phyloP scores from a whole-genome alignment of 1,140 invertebrate genomes.

The Drosophila sucinea region DNA sequence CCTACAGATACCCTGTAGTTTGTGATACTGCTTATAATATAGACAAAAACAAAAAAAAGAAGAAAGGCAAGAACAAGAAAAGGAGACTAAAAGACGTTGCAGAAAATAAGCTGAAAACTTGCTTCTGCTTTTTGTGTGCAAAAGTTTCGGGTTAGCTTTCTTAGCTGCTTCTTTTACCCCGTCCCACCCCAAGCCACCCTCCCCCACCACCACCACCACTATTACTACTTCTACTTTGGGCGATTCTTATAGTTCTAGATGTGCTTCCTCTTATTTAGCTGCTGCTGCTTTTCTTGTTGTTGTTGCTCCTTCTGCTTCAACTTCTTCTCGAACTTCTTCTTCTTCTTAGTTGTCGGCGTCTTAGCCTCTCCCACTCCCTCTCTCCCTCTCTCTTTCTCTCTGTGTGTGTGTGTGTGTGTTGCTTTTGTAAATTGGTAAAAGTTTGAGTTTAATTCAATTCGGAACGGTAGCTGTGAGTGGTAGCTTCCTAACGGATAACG shows the following conservation, averaged over 20 bases:
- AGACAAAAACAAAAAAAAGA: conserved; percentile 40
- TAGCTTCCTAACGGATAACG: conserved; percentile 78
- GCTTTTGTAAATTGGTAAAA: conserved; percentile 82
- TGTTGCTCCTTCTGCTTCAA: conserved; percentile 15
- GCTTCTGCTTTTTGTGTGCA: conserved; percentile 61
- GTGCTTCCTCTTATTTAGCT: background rate
- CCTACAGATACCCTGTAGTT: background rate
- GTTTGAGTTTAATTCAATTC: conserved; percentile 83
- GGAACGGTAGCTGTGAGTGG: conserved; percentile 81
- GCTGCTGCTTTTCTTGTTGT: background rate
- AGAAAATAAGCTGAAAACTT: conserved; percentile 79
- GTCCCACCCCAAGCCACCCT: too few species aligned
- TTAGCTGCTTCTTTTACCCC: conserved; percentile 54
- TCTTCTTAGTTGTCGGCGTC: background rate
- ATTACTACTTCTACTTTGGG: conserved; percentile 1
- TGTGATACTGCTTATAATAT: conserved; percentile 13
- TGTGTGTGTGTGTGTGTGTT: conserved; percentile 57
- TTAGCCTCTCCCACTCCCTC: background rate
- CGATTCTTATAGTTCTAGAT: conserved; percentile 5
- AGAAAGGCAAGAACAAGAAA: too few species aligned
- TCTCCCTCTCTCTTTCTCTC: conserved; percentile 23
- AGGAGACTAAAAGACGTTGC: conserved; percentile 56
- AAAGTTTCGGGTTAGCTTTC: conserved; percentile 63
- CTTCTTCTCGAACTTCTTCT: conserved; percentile 13
- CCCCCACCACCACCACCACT: too few species aligned